A percentile compares a stretch with the other conserved stretches of the same genome.
Conservation (phyloP, 1,140 invertebrate species). For the Cherax destructor region DNA sequence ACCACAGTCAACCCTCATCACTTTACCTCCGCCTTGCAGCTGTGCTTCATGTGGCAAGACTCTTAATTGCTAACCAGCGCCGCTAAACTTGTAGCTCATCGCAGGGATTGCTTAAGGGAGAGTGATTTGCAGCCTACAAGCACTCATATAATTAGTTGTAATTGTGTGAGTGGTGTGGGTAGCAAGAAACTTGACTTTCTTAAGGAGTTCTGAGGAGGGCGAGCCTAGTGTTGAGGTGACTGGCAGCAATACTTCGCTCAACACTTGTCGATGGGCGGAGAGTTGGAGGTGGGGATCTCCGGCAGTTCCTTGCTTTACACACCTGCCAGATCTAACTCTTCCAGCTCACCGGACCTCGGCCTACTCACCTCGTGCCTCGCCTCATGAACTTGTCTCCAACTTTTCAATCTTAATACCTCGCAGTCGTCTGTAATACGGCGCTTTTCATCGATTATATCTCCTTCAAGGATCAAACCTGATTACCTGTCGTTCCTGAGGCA, state of each 20-base stretch:
- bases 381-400: not conserved
- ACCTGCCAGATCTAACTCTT: slow-evolving; percentile 87
- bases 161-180: not conserved
- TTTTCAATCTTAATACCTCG: no score
- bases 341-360: slow-evolving; percentile 79
- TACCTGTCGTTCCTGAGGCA: no score
- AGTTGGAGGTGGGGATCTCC: slow-evolving; percentile 84
- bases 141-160: not conserved
- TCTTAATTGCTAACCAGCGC: not conserved
- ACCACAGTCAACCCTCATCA: no score
- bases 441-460: no score
- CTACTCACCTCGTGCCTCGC: not conserved
- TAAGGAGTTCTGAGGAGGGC: not conserved
- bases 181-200: not conserved
- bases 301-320: slow-evolving; percentile 75
- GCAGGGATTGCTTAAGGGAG: not conserved
- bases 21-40: not conserved
- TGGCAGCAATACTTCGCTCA: no score
- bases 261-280: slow-evolving; percentile 73
- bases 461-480: no score
- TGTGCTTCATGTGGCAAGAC: no score
- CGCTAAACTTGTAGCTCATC: no score
- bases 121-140: not conserved
- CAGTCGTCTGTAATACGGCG: no score
- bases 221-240: not conserved